phyloP scores from a whole-genome alignment of 2,888 invertebrate genomes.

The Drosophila villosipedis region DNA sequence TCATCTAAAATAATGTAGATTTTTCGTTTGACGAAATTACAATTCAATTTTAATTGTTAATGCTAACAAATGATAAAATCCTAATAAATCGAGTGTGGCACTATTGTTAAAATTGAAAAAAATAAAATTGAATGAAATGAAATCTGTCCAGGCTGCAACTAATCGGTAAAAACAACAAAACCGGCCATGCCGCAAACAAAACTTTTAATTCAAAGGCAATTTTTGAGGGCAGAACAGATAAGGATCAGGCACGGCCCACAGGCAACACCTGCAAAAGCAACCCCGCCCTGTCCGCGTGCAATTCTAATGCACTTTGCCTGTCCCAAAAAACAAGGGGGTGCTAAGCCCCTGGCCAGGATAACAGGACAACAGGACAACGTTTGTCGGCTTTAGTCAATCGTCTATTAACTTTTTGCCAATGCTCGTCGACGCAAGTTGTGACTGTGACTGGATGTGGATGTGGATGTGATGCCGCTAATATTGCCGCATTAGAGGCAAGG shows the following conservation, averaged over 20 bases:
- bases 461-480: slow-evolving; percentile 72
- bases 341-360: slow-evolving; percentile 59
- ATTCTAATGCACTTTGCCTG: slow-evolving; percentile 76
- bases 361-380: slow-evolving; percentile 34
- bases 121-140: background rate
- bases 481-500: slow-evolving; percentile 26
- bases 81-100: slow-evolving; percentile 57
- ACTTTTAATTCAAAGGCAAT: slow-evolving; percentile 66
- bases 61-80: slow-evolving; percentile 45
- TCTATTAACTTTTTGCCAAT: slow-evolving; percentile 83
- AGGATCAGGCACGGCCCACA: slow-evolving; percentile 52
- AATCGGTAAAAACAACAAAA: slow-evolving; percentile 75
- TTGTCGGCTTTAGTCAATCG: slow-evolving; percentile 79
- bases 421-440: slow-evolving; percentile 27
- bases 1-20: background rate
- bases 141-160: slow-evolving; percentile 26
- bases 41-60: slow-evolving; percentile 20
- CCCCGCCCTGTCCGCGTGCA: slow-evolving; percentile 35
- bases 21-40: background rate
- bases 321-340: slow-evolving; percentile 63
- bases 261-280: slow-evolving; percentile 74
- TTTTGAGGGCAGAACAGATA: slow-evolving; percentile 13
- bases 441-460: slow-evolving; percentile 23
- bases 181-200: slow-evolving; percentile 69
- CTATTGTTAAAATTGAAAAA: slow-evolving; percentile 9